Conservation (phyloP, 2,113 vertebrate species). For the Bothrops jararaca region DNA sequence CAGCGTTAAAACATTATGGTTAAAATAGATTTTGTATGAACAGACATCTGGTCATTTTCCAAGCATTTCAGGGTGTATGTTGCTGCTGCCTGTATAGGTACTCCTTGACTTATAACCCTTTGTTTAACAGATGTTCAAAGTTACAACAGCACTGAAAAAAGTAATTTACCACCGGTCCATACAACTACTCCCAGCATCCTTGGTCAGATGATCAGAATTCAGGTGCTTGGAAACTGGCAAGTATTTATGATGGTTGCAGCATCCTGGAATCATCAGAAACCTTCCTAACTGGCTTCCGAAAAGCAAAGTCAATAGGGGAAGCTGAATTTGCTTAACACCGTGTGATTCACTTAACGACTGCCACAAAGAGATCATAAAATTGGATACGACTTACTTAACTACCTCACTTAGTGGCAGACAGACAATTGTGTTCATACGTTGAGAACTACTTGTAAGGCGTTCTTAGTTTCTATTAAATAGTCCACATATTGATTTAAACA, state of each 20-base stretch:
- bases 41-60: slow-evolving; percentile 4
- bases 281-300: not conserved
- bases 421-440: not conserved
- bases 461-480: slow-evolving; percentile 7
- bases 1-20: slow-evolving; percentile 31
- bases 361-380: not conserved
- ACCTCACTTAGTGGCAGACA: not conserved
- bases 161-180: not conserved
- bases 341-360: not conserved
- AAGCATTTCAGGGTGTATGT: not conserved
- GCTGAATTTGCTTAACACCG: not conserved
- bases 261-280: not conserved
- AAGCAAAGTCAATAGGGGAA: not conserved
- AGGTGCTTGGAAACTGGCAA: not conserved
- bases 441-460: not conserved
- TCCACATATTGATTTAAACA: slow-evolving; percentile 39
- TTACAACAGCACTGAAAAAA: not conserved
- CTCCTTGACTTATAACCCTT: not conserved
- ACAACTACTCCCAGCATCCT: not conserved
- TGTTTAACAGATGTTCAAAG: not conserved
- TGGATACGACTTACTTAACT: not conserved
- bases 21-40: slow-evolving; percentile 32
- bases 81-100: no score
- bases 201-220: not conserved
- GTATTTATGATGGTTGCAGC: not conserved